Conservation (phyloP, 2,797 vertebrate species). For the Peromyscus attwateri region DNA sequence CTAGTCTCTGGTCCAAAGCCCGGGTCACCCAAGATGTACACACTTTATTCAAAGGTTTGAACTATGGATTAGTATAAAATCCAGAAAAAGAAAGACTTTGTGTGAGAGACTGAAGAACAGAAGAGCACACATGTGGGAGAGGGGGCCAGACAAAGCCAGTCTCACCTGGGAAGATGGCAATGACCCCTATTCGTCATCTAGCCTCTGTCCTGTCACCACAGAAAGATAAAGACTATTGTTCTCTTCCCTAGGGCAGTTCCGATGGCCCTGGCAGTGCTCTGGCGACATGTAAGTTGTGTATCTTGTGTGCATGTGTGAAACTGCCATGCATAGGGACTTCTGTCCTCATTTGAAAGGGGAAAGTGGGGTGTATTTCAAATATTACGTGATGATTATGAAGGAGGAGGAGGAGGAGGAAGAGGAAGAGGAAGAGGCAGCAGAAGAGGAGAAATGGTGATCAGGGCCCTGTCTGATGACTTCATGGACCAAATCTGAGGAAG, state of each 20-base stretch:
- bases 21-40: background rate
- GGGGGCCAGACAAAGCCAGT: background rate
- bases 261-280: background rate
- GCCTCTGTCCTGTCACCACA: background rate
- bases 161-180: background rate
- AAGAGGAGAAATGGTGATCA: background rate
- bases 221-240: background rate
- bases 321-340: background rate
- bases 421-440: background rate
- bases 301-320: background rate
- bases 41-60: background rate
- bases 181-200: background rate
- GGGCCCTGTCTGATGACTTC: background rate
- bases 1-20: background rate
- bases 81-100: background rate
- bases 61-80: background rate
- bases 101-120: background rate
- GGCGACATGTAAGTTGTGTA: background rate
- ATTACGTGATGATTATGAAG: background rate
- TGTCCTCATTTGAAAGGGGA: slow-evolving; percentile 1
- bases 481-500: background rate
- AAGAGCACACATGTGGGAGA: background rate
- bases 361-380: background rate
- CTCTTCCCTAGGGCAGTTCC: background rate
- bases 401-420: too few species aligned